These are phyloP conservation scores for Pristionchus maxplancki DNA, from an alignment of 2,888 invertebrate genomes.

Conservation along the genomic window DNA sequence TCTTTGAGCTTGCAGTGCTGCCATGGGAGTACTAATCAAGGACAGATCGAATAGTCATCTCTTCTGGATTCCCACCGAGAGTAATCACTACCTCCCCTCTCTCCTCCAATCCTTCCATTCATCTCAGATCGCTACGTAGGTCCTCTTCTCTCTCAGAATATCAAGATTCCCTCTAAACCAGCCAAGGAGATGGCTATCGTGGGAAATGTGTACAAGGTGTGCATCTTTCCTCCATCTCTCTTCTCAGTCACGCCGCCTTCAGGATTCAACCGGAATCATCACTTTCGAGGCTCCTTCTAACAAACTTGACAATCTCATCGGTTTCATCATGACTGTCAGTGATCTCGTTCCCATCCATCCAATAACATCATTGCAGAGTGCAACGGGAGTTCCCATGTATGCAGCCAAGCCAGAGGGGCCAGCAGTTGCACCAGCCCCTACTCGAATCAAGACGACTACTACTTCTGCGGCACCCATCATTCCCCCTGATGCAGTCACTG, in stretches of 20 bases:
- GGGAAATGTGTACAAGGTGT: background rate
- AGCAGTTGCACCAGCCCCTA: background rate
- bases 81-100: background rate
- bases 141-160: conserved; percentile 31
- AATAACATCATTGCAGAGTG: background rate
- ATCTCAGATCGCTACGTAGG: conserved; percentile 13
- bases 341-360: background rate
- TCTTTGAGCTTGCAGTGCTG: background rate
- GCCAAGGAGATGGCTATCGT: background rate
- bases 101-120: background rate
- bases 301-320: conserved; percentile 7
- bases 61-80: conserved; percentile 14
- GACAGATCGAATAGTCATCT: background rate
- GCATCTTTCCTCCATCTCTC: background rate
- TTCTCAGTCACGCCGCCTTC: background rate
- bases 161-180: conserved; percentile 8
- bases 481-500: background rate
- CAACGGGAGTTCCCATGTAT: conserved; percentile 26
- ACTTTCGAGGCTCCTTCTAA: background rate
- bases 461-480: background rate
- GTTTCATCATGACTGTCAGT: conserved; percentile 35
- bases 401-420: background rate
- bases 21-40: conserved; percentile 2
- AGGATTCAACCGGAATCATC: background rate
- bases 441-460: background rate